Evolutionary conservation across 2,888 invertebrate species (phyloP).

Genomic region (Troides oblongomaculatus): DNA sequence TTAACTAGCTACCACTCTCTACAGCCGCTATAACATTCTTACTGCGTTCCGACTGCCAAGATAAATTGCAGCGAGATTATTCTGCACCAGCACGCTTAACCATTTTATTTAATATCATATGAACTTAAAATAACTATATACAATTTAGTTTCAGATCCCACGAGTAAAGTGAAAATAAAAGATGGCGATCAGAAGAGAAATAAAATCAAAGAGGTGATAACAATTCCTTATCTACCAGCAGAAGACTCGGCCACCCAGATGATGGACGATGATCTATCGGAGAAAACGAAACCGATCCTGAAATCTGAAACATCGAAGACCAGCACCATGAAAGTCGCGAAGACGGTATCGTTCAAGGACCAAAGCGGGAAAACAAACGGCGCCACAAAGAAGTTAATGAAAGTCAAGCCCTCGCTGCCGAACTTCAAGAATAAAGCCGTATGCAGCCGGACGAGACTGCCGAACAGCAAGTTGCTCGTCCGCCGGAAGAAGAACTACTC

Average conservation of each 20-base stretch:
- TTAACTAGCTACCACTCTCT: too few relatives aligned
- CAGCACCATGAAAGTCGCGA: slow-evolving; percentile 41
- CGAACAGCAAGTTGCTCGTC: background rate
- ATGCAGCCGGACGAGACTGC: slow-evolving; percentile 2
- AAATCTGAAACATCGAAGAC: slow-evolving; percentile 46
- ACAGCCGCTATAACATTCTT: too few relatives aligned
- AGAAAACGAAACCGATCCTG: slow-evolving; percentile 43
- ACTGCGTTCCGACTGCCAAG: too few relatives aligned
- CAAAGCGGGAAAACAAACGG: slow-evolving; percentile 28
- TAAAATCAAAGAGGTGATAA: slow-evolving; percentile 26
- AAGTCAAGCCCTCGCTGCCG: background rate
- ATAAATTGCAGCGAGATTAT: too few relatives aligned
- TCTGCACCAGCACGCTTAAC: too few relatives aligned
- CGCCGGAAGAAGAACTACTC: slow-evolving; percentile 16
- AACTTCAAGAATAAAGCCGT: slow-evolving; percentile 29
- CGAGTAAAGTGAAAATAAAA: background rate
- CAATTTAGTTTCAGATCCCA: slow-evolving; percentile 10
- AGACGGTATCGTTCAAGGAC: slow-evolving; percentile 57
- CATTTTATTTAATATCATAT: background rate
- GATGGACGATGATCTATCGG: slow-evolving; percentile 1
- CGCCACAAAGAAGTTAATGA: background rate
- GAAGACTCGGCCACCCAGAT: slow-evolving; percentile 10
- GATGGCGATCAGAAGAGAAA: slow-evolving; percentile 6
- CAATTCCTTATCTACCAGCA: slow-evolving; percentile 16
- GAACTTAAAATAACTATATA: background rate